Conservation (phyloP, 2,113 vertebrate species). For the Athene cunicularia region DNA sequence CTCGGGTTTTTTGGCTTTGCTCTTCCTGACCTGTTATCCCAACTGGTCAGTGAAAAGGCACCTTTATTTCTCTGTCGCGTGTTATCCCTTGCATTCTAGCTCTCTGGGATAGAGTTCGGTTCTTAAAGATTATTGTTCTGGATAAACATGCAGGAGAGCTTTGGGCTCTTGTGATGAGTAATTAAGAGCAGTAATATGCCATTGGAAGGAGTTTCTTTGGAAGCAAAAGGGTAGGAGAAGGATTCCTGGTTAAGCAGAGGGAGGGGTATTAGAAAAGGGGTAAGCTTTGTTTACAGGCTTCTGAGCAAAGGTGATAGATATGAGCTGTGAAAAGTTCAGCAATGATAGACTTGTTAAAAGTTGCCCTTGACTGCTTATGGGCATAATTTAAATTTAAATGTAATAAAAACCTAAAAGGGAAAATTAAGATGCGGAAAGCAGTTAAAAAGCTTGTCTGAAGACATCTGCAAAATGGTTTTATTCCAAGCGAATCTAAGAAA, state of each 20-base stretch:
- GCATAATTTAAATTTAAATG: slow-evolving; percentile 58
- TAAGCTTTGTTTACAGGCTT: not conserved
- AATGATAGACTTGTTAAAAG: not conserved
- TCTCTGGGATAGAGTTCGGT: not conserved
- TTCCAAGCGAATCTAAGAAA: slow-evolving; percentile 27
- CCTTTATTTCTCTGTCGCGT: not conserved
- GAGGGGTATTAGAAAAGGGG: not conserved
- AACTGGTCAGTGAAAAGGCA: not conserved
- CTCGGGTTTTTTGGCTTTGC: not conserved
- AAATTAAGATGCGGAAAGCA: slow-evolving; percentile 54
- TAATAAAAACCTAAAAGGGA: slow-evolving; percentile 65
- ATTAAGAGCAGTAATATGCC: not conserved
- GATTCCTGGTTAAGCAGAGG: not conserved
- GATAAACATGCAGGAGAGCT: not conserved
- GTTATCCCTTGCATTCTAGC: not conserved
- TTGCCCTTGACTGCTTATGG: slow-evolving; percentile 48
- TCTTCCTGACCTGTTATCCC: not conserved
- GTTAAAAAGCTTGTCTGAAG: slow-evolving; percentile 48
- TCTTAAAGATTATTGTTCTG: not conserved
- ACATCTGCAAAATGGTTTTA: slow-evolving; percentile 63
- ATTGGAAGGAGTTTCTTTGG: not conserved
- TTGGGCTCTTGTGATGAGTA: not conserved
- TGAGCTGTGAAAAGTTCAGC: slow-evolving; percentile 41
- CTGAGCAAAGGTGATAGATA: not conserved
- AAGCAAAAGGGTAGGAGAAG: not conserved